Base-by-base conservation (phyloP, 2,113 vertebrate genomes). In the Bagarius yarrelli region DNA sequence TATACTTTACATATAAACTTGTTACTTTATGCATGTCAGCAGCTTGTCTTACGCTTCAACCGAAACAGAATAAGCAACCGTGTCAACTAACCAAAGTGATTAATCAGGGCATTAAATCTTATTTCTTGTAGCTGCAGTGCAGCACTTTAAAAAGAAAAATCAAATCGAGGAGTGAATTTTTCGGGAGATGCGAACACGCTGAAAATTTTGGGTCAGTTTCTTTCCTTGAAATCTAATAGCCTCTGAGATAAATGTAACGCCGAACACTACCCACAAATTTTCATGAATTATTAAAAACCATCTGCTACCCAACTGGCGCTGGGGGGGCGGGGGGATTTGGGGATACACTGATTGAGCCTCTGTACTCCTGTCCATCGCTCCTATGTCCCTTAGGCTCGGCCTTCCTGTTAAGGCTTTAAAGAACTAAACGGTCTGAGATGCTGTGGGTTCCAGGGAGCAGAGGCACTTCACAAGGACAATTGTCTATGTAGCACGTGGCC, bases 211-310 rank as follows among this genome's bases (percentile, higher is more conserved):
- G 72, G 85, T 87, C 76, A 40, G 83, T 78, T 86, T 84, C 80
- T 64, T 66, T 80, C 84, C 73, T 57, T 71, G 72, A 84, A 86
- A 87, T 85, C 74, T 81, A 88, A 87, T 81, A 86, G 88, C 88
- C 83, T 86, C 78, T 61, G 67, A 81, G 86, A 92, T 88, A 87
- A 90, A 89, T 83, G 85, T 69, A 85, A 86, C 81, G 87, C 87
- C 67, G 61, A 84, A 84, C 79, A 69, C 82, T 77, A 84, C 87
- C 85, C 71, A 83, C 86, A 91, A 88, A 87, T 85, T 84, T n/a
- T 85, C 85, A 89, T 92, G 89, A 91, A 92, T 92, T 89, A 92
- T 92, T 93, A 89, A 92, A 78, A 88, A 83, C 91, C 91, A 92
- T 90, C 91, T 92, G 91, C 87, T 87, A 83, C 76, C 77, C 81